phyloP scores from a whole-genome alignment of 2,888 invertebrate species.

The Conops quadrifasciatus region DNA sequence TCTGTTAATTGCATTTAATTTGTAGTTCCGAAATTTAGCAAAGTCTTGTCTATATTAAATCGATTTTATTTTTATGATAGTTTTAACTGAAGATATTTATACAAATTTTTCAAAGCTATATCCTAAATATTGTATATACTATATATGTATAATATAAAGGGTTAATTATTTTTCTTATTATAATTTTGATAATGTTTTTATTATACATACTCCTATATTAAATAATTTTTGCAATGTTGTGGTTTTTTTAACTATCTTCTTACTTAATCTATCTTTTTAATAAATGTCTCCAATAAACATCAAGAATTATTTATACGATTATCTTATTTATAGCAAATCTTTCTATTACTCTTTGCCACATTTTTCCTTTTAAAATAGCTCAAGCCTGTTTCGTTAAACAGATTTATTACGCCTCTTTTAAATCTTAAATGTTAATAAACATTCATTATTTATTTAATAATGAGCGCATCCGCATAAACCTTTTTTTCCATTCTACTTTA shows the following conservation, averaged over 20 bases:
- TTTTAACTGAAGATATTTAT: conserved; percentile 15
- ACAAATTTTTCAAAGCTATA: conserved; percentile 14
- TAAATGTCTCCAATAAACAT: neutral
- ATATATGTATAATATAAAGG: conserved; percentile 22
- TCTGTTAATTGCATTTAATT: conserved; percentile 37
- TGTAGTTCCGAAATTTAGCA: conserved; percentile 42
- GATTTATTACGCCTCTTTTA: too few species aligned
- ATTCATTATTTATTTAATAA: too few species aligned
- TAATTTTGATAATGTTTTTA: conserved; percentile 17
- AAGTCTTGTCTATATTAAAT: conserved; percentile 32
- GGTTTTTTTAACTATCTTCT: conserved; percentile 15
- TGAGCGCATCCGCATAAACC: too few species aligned
- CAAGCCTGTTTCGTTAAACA: too few species aligned
- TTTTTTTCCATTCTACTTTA: neutral
- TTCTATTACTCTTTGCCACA: too few species aligned
- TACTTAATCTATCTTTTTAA: too few species aligned
- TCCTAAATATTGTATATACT: neutral
- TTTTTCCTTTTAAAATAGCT: too few species aligned
- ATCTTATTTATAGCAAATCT: neutral
- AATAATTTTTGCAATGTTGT: conserved; percentile 24
- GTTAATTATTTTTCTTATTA: conserved; percentile 31
- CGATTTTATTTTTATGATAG: conserved; percentile 23
- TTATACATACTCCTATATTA: conserved; percentile 15
- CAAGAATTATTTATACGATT: neutral
- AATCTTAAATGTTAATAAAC: too few species aligned